These are phyloP conservation scores for Gallinago stenura DNA, from an alignment of 2,797 vertebrate genomes.

Conservation along the genomic window DNA sequence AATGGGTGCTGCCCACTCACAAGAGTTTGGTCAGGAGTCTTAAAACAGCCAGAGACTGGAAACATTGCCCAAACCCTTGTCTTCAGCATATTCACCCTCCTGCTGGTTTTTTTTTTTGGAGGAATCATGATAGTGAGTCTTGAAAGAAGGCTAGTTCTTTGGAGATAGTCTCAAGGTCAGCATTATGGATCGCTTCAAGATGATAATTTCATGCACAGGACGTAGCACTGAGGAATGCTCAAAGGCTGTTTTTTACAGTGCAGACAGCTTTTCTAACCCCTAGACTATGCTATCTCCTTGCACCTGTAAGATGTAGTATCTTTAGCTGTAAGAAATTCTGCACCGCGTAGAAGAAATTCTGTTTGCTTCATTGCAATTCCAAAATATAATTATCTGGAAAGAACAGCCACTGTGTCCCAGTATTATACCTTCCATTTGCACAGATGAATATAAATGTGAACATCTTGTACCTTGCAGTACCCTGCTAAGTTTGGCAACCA, in stretches of 20 bases:
- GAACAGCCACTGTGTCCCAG: background rate
- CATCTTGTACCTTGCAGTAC: background rate
- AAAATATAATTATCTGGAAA: slow-evolving; percentile 36
- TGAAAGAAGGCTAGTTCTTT: background rate
- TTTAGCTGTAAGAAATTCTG: background rate
- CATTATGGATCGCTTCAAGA: background rate
- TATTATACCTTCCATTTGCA: slow-evolving; percentile 1
- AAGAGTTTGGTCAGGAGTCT: background rate
- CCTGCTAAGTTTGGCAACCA: slow-evolving; percentile 13
- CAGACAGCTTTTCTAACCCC: background rate
- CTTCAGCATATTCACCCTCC: background rate
- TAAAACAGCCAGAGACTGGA: background rate
- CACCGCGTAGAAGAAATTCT: background rate
- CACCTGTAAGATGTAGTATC: background rate
- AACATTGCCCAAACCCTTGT: fast-evolving
- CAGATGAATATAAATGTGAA: slow-evolving; percentile 46
- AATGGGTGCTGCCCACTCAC: too few relatives aligned
- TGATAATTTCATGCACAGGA: background rate
- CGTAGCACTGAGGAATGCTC: background rate
- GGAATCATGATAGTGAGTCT: background rate
- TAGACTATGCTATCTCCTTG: background rate
- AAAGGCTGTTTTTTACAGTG: background rate
- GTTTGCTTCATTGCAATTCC: slow-evolving; percentile 18
- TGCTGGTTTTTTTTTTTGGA: background rate
- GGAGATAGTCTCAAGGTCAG: background rate